Conservation (phyloP, 1,140 invertebrate species). For the Leptopilina clavipes region DNA sequence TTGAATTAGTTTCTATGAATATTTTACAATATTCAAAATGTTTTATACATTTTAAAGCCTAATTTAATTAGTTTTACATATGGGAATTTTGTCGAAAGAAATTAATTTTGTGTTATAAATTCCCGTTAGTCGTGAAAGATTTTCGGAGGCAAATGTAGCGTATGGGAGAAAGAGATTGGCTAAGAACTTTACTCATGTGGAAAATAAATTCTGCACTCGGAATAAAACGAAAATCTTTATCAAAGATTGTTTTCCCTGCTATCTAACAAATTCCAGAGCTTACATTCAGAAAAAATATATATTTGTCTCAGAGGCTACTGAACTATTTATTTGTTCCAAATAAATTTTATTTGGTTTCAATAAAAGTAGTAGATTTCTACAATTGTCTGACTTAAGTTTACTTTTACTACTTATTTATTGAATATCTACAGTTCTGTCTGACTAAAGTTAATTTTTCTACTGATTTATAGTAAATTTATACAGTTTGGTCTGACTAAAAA, state of each 20-base stretch:
- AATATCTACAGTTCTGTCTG: too few relatives aligned
- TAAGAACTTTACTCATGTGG: constrained; percentile 1
- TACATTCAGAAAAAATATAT: too few relatives aligned
- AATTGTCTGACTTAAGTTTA: too few relatives aligned
- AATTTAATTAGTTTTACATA: background rate
- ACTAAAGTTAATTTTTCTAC: too few relatives aligned
- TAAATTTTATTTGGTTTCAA: too few relatives aligned
- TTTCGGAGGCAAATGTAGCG: constrained; percentile 1
- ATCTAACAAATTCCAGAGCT: background rate
- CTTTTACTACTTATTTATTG: too few relatives aligned
- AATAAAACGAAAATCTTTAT: constrained; percentile 6
- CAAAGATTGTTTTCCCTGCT: background rate
- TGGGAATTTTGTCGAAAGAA: background rate
- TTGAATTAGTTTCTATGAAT: background rate
- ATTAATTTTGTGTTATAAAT: background rate
- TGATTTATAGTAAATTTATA: too few relatives aligned
- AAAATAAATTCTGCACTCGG: constrained; percentile 15
- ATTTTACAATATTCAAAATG: background rate
- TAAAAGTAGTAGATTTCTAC: too few relatives aligned
- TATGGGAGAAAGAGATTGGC: background rate
- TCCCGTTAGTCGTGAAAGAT: constrained; percentile 15
- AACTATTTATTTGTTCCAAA: too few relatives aligned
- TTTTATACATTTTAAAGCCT: too few relatives aligned
- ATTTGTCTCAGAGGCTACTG: too few relatives aligned
- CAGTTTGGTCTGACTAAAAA: too few relatives aligned